These are phyloP conservation scores for Melanotaenia maccullochi DNA, from an alignment of 2,797 vertebrate species.

Conservation along the genomic window DNA sequence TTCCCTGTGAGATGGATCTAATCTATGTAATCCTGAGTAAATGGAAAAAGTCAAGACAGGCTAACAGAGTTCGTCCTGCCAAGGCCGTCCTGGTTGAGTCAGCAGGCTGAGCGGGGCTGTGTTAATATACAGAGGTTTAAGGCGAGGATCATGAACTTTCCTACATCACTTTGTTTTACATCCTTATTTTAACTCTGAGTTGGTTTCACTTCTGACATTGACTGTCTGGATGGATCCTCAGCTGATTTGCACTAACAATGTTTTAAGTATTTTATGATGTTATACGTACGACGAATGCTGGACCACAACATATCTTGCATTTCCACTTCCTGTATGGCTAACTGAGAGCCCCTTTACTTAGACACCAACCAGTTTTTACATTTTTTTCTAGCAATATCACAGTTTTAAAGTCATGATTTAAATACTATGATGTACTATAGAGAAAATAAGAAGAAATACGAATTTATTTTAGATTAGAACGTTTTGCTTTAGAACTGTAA, in stretches of 20 bases:
- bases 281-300: neutral
- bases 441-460: neutral
- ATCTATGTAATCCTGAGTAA: slow-evolving; percentile 65
- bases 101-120: slow-evolving; percentile 6
- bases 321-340: neutral
- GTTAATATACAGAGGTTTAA: neutral
- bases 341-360: too few relatives aligned
- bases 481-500: neutral
- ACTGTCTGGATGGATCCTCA: neutral
- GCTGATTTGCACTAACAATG: neutral
- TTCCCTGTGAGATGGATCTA: slow-evolving; percentile 50
- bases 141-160: slow-evolving; percentile 10
- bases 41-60: slow-evolving; percentile 63
- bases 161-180: slow-evolving; percentile 9
- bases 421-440: neutral
- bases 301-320: neutral
- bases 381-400: neutral
- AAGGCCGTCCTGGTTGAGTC: slow-evolving; percentile 45
- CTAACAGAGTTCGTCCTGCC: slow-evolving; percentile 14
- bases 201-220: slow-evolving; percentile 1
- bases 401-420: neutral
- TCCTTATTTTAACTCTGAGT: neutral
- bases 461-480: neutral
- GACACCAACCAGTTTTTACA: neutral
- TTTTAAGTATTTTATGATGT: neutral